Conservation (phyloP, 2,888 invertebrate species). For the Metellina segmentata region DNA sequence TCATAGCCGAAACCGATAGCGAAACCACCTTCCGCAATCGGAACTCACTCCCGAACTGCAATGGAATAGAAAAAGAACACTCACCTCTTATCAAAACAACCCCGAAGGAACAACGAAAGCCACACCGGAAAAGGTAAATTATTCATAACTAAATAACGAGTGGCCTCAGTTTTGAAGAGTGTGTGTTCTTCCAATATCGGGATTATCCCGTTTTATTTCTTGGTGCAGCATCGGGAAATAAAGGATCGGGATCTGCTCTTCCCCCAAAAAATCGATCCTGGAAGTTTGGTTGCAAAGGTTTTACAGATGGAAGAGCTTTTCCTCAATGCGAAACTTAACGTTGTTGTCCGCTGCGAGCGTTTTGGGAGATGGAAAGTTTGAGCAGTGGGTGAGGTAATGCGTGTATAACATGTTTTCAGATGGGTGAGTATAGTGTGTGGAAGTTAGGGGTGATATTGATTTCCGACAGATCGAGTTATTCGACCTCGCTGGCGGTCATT, state of each 20-base stretch:
- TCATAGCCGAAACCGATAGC: too few species aligned
- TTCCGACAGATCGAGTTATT: too few species aligned
- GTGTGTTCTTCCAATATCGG: neutral
- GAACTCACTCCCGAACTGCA: too few species aligned
- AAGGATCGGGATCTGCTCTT: neutral
- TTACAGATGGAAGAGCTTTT: neutral
- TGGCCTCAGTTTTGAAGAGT: neutral
- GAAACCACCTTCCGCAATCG: too few species aligned
- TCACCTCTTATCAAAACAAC: neutral
- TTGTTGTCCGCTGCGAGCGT: neutral
- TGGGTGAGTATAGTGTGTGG: too few species aligned
- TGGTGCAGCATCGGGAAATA: neutral
- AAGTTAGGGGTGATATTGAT: too few species aligned
- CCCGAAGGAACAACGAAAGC: neutral
- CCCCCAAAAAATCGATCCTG: neutral
- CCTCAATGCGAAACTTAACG: neutral
- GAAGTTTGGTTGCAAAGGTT: neutral
- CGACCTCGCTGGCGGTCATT: too few species aligned
- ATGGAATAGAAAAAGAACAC: neutral
- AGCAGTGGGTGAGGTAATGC: too few species aligned
- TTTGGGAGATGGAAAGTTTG: too few species aligned
- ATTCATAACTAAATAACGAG: conserved; percentile 1
- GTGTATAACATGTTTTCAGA: too few species aligned
- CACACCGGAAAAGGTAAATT: neutral
- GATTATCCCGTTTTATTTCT: neutral